A percentile compares a stretch with the other conserved stretches of the same genome.
These are phyloP conservation scores for Cylloceria caligata DNA, from an alignment of 2,888 invertebrate genomes.

Conservation along the genomic window DNA sequence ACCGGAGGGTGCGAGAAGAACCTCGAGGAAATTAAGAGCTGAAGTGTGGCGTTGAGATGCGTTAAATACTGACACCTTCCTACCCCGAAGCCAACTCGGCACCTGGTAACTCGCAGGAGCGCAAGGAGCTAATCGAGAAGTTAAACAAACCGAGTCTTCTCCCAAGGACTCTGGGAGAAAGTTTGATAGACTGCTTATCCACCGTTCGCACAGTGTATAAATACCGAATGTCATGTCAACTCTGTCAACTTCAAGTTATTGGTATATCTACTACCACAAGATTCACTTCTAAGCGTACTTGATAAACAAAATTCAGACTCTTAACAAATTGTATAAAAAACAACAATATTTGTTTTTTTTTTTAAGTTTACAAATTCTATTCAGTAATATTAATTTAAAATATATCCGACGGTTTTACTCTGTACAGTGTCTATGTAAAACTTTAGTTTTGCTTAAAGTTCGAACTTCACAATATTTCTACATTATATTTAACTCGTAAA, in stretches of 20 bases:
- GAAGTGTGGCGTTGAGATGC: conserved; percentile 54
- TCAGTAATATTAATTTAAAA: background rate
- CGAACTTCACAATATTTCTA: background rate
- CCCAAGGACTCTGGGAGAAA: conserved; percentile 56
- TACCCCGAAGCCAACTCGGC: conserved; percentile 36
- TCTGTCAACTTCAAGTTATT: conserved; percentile 42
- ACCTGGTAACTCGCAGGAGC: conserved; percentile 57
- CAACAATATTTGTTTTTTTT: background rate
- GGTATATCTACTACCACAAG: conserved; percentile 33
- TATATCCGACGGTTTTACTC: background rate
- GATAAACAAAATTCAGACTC: background rate
- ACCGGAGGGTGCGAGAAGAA: conserved; percentile 27
- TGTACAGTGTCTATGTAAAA: background rate
- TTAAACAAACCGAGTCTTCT: conserved; percentile 67
- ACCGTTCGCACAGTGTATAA: conserved; percentile 37
- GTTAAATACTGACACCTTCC: conserved; percentile 67
- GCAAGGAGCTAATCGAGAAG: conserved; percentile 70
- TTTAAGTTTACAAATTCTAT: background rate
- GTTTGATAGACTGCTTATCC: conserved; percentile 66
- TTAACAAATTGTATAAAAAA: background rate
- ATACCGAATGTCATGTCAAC: conserved; percentile 51
- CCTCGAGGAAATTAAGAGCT: conserved; percentile 59
- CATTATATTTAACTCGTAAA: background rate
- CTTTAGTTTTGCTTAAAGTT: background rate
- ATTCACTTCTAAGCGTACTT: conserved; percentile 20